A percentile compares a stretch with the other conserved stretches of the same genome.
phyloP scores from a whole-genome alignment of 2,797 vertebrate genomes.

The Sebastes oblongus region DNA sequence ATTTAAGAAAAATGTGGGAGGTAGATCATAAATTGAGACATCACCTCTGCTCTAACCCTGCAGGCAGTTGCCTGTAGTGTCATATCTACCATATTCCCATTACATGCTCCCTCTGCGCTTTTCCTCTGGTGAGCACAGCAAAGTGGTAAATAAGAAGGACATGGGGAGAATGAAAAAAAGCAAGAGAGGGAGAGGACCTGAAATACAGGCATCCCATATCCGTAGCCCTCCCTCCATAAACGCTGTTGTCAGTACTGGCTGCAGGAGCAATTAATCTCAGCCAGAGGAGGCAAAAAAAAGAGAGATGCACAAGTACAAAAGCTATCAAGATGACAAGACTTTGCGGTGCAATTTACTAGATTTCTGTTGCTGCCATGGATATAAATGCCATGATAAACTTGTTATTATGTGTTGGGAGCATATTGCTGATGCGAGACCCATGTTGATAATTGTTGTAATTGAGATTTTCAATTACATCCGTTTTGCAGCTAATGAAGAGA shows the following conservation, averaged over 20 bases:
- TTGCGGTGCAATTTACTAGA: constrained; percentile 64
- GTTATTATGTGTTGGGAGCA: constrained; percentile 60
- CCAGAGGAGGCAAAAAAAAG: constrained; percentile 54
- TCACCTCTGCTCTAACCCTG: constrained; percentile 33
- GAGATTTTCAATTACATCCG: constrained; percentile 69
- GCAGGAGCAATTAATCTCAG: constrained; percentile 80
- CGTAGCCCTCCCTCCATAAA: constrained; percentile 72
- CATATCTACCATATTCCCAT: constrained; percentile 52
- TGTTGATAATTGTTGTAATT: constrained; percentile 60
- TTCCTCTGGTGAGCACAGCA: constrained; percentile 46
- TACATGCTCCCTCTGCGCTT: constrained; percentile 34
- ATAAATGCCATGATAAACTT: constrained; percentile 71
- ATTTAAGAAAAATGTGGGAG: constrained; percentile 48
- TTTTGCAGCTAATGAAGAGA: constrained; percentile 44
- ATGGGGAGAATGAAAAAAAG: constrained; percentile 11
- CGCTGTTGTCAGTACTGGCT: constrained; percentile 72
- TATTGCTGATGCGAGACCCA: constrained; percentile 45
- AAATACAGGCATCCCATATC: constrained; percentile 66
- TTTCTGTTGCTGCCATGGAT: constrained; percentile 69
- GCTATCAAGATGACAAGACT: constrained; percentile 79
- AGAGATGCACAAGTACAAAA: constrained; percentile 72
- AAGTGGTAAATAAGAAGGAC: constrained; percentile 57
- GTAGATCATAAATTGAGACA: constrained; percentile 60
- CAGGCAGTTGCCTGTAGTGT: constrained; percentile 30
- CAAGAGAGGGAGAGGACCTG: constrained; percentile 32